These are phyloP conservation scores for Dryococelus australis DNA, from an alignment of 2,888 invertebrate genomes.

Conservation along the genomic window DNA sequence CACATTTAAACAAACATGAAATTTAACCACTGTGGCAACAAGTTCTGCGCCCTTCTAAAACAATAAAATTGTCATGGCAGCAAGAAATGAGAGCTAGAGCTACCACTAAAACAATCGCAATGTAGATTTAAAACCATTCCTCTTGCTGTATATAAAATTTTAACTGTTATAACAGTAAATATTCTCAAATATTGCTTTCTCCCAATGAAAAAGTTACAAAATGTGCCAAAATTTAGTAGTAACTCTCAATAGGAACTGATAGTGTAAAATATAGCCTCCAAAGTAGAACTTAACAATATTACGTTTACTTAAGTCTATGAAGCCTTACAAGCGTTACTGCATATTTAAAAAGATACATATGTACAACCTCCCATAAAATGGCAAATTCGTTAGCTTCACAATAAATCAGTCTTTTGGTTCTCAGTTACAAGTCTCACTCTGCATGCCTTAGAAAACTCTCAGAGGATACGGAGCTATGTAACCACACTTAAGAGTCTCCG, in stretches of 20 bases:
- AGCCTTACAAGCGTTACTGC: background rate
- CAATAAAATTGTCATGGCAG: too few species aligned
- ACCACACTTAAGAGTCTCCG: background rate
- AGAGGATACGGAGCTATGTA: background rate
- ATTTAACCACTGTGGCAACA: too few species aligned
- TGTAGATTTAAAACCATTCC: background rate
- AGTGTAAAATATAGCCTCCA: conserved; percentile 3
- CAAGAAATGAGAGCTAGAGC: background rate
- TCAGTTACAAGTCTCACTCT: background rate
- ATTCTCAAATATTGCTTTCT: too few species aligned
- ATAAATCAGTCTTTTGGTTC: conserved; percentile 12
- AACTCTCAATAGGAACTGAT: background rate
- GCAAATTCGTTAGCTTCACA: conserved; percentile 3
- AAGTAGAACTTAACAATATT: background rate
- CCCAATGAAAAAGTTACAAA: background rate
- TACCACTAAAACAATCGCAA: background rate
- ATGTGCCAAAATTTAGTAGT: background rate
- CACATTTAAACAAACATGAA: too few species aligned
- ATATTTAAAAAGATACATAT: background rate
- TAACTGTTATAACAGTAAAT: too few species aligned
- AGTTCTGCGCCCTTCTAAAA: too few species aligned
- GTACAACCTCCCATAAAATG: background rate
- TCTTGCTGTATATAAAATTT: too few species aligned
- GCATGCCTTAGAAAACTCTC: background rate
- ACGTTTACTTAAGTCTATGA: background rate